Evolutionary conservation across 2,888 invertebrate genomes (phyloP).

Genomic region (Drosophila colorata): DNA sequence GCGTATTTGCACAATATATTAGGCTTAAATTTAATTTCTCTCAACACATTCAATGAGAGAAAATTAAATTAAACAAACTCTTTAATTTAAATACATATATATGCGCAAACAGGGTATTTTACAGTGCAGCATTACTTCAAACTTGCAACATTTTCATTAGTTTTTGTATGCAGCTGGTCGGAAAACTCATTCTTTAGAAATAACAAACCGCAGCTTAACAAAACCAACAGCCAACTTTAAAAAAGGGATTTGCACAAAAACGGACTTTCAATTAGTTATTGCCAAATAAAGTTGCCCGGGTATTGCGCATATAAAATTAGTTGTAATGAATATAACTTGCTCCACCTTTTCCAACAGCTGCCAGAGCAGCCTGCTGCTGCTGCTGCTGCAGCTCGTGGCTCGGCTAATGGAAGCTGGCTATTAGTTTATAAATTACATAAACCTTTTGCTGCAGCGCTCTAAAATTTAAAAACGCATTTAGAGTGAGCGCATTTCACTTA

Average conservation of each 20-base stretch:
- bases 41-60: no score
- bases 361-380: no score
- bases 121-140: neutral
- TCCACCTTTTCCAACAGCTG: conserved; percentile 27
- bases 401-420: conserved; percentile 60
- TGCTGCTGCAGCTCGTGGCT: conserved; percentile 1
- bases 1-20: neutral
- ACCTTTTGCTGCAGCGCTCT: conserved; percentile 35
- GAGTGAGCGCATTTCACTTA: conserved; percentile 43
- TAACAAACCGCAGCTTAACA: conserved; percentile 27
- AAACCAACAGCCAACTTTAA: conserved; percentile 14
- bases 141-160: neutral
- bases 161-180: conserved; percentile 1
- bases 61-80: neutral
- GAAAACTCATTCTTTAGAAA: conserved; percentile 1
- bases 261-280: conserved; percentile 56
- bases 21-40: no score
- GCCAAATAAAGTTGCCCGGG: conserved; percentile 22
- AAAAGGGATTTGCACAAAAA: conserved; percentile 29
- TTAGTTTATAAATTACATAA: conserved; percentile 59
- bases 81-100: neutral
- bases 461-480: conserved; percentile 59
- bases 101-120: neutral
- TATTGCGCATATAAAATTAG: conserved; percentile 51
- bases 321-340: conserved; percentile 49